Evolutionary conservation across 35 echinoderm and acorn worm species (phyloP), one percentile per base, ranked within the genome.

Genomic region (Patiria miniata): DNA sequence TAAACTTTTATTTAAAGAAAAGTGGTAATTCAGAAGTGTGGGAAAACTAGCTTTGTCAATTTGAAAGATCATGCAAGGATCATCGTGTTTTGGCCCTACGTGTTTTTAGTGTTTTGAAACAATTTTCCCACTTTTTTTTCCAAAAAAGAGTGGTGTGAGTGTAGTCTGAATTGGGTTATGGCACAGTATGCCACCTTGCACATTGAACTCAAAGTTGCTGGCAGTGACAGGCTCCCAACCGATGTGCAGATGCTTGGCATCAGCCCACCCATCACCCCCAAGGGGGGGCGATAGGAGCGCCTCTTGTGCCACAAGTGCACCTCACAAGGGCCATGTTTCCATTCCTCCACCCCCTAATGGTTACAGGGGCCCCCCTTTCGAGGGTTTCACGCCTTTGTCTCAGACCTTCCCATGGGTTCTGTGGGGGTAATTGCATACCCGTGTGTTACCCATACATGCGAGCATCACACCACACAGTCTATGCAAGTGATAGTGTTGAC

Each of bases 151-250:
- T 73, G 65, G 65, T 73, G 34, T 73, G 65, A 73, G 65, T 73
- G 65, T 73, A 73, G 65, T 73, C 65, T 73, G 65, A 73, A 73
- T 73, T 73, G 65, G 65, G 65, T 73, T 73, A 73, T 73, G 65
- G 8, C 15, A 73, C 65, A 68, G 26, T 73, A 23, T 73, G 34
- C 65, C 65, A 73, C 65, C 65, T 73, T 73, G 65, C 65, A 73
- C 65, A 73, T 73, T 73, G 65, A 73, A 73, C 65, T 73, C 65
- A 73, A 73, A 30, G 65, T 30, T 73, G 65, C 65, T 36, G 65
- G 34, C 65, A 73, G 65, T 73, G 65, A 73, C 65, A 73, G 65
- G 65, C 65, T 73, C 65, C 65, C 65, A 73, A 73, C 65, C 65
- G 34, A 73, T 73, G 65, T 36, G 34, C 65, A 73, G 65, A 23